Evolutionary conservation across 1,140 invertebrate species (phyloP).

Genomic region (Drosophila ficusphila): DNA sequence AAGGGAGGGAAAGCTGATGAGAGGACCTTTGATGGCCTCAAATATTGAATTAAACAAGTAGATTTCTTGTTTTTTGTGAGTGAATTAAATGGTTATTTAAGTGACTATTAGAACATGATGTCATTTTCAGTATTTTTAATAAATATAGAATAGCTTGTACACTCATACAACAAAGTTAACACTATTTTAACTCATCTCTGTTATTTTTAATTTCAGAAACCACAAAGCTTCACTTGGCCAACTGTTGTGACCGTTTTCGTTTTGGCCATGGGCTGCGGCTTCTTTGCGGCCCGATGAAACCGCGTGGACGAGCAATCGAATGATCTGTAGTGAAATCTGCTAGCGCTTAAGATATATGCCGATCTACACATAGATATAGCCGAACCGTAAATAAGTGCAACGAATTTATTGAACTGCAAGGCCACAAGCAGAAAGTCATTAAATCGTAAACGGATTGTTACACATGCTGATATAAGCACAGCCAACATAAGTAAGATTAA

Average conservation of each 20-base stretch:
- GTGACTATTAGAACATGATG: too few species aligned
- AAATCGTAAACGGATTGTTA: conserved; percentile 46
- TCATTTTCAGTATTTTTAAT: too few species aligned
- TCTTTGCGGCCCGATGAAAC: conserved; percentile 82
- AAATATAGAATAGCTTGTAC: too few species aligned
- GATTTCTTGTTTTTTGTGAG: not conserved
- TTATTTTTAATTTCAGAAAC: conserved; percentile 59
- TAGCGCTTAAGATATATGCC: conserved; percentile 36
- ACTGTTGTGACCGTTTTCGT: conserved; percentile 83
- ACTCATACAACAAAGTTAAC: not conserved
- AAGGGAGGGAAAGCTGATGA: not conserved
- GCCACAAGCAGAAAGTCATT: conserved; percentile 58
- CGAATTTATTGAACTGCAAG: conserved; percentile 60
- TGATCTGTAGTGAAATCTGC: conserved; percentile 64
- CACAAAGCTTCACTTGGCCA: conserved; percentile 81
- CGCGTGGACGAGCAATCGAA: conserved; percentile 27
- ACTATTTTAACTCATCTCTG: conserved; percentile 1
- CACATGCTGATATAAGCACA: conserved; percentile 6
- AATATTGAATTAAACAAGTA: conserved; percentile 6
- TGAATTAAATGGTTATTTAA: too few species aligned
- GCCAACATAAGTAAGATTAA: conserved; percentile 36
- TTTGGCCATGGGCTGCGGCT: conserved; percentile 83
- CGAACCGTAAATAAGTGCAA: conserved; percentile 45
- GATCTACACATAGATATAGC: conserved; percentile 36
- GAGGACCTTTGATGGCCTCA: conserved; percentile 3